Base-by-base conservation (phyloP, 2,797 vertebrate genomes). In the Anguilla marmorata region DNA sequence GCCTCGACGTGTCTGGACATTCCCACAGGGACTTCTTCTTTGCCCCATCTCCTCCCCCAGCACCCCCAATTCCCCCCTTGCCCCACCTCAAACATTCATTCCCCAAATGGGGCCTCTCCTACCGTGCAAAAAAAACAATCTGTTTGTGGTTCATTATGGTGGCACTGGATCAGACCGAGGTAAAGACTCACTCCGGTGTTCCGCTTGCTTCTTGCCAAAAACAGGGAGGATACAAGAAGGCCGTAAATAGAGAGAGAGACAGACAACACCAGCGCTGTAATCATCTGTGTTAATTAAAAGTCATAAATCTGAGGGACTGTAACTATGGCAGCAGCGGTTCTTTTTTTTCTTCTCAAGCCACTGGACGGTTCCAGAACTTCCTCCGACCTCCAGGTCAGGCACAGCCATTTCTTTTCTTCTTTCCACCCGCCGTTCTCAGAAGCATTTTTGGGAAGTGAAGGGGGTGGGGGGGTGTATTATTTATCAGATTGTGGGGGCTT, bases 281-380 rank as follows among this genome's bases (percentile, higher is more conserved):
- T 94, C 91, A 92, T 94, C 93, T 91, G 87, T 90, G 93, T 94
- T 95, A 95, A 96, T 96, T 94, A 95, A 95, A 95, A 94, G 92
- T 93, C 92, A 91, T 93, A 94, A 94, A 94, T 93, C 93, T 92
- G 90, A 92, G 91, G 93, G 91, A 91, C 63, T 27, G 90, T 89
- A 90, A 90, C 88, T 89, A 83, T 89, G 63, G 86, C 85, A 58
- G 52, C 87, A 84, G 88, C 87, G 89, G 33, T 88, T 87, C 52
- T 88, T 16, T 21, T 7, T 45, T 7, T 45, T 21, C 69, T 72
- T 87, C 87, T 88, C 86, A 14, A 54, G 24, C 9, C 89, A 86
- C 87, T 66, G 87, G 86, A 88, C 89, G 14, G 86, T 89, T 86
- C 88, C 90, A 91, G 90, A 88, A 63, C 66, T 5, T 33, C 30